phyloP scores from a whole-genome alignment of 2,888 invertebrate genomes.

The Erpobdella octoculata region DNA sequence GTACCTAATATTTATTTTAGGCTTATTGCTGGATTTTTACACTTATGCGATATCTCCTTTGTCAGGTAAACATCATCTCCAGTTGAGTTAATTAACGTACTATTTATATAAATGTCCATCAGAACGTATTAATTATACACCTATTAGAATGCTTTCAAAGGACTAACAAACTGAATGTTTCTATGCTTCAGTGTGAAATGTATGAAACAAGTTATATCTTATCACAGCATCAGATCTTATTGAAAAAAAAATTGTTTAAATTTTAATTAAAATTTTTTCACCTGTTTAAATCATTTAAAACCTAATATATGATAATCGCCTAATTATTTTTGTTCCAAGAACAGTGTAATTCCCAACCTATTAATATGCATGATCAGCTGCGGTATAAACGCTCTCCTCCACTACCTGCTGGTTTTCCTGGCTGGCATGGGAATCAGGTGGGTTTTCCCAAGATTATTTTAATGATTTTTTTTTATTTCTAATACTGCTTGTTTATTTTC shows the following conservation, averaged over 20 bases:
- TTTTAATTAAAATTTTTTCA: neutral
- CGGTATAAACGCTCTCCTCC: slow-evolving; percentile 36
- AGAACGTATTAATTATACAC: too few species aligned
- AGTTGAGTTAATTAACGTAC: neutral
- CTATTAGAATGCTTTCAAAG: too few species aligned
- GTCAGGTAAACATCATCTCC: slow-evolving; percentile 36
- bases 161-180: too few species aligned
- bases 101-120: neutral
- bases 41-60: slow-evolving; percentile 39
- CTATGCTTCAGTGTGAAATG: too few species aligned
- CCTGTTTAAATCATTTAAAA: neutral
- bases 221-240: too few species aligned
- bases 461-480: neutral
- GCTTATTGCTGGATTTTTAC: slow-evolving; percentile 40
- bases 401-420: slow-evolving; percentile 37
- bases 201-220: too few species aligned
- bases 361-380: slow-evolving; percentile 37
- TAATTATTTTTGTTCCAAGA: slow-evolving; percentile 25
- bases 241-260: neutral
- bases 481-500: neutral
- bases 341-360: slow-evolving; percentile 38
- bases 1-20: slow-evolving; percentile 27
- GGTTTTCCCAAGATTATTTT: neutral
- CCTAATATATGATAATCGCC: neutral
- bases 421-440: slow-evolving; percentile 38